Evolutionary conservation across 2,888 invertebrate genomes (phyloP).

Genomic region (Rhorus exstirpatorius): DNA sequence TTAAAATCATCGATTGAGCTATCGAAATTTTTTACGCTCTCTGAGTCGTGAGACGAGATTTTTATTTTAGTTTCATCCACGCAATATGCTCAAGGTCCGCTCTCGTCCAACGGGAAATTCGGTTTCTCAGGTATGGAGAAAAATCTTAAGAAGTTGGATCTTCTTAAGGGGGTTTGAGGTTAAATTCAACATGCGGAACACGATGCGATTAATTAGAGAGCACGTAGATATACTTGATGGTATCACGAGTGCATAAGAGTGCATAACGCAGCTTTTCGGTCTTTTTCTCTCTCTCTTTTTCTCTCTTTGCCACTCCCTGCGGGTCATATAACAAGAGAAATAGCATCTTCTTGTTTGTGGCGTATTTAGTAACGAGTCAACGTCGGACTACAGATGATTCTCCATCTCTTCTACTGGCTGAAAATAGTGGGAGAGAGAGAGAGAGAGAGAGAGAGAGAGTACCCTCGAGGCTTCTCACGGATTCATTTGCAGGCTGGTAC

Average conservation of each 20-base stretch:
- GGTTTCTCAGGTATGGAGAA: not conserved
- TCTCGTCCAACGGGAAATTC: not conserved
- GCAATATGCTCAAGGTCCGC: no score
- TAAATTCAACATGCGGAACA: conserved; percentile 56
- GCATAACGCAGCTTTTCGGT: conserved; percentile 42
- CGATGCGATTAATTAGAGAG: conserved; percentile 82
- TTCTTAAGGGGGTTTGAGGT: not conserved
- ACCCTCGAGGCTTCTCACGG: conserved; percentile 72
- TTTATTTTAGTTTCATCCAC: no score
- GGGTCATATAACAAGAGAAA: conserved; percentile 53
- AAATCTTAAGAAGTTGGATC: conserved; percentile 27
- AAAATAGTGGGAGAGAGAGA: not conserved
- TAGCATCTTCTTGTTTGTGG: conserved; percentile 78
- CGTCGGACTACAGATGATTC: conserved; percentile 79
- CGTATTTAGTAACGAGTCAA: conserved; percentile 79
- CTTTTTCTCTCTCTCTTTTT: conserved; percentile 21
- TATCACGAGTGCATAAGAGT: conserved; percentile 46
- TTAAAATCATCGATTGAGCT: no score
- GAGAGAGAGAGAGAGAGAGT: conserved; percentile 5
- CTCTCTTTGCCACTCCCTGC: conserved; percentile 26
- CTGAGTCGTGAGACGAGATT: no score
- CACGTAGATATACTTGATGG: conserved; percentile 66
- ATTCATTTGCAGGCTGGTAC: conserved; percentile 81
- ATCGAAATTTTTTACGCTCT: no score
- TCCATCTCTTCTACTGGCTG: conserved; percentile 45